Conservation (phyloP, 2,888 invertebrate species). For the Vandiemenella viatica region DNA sequence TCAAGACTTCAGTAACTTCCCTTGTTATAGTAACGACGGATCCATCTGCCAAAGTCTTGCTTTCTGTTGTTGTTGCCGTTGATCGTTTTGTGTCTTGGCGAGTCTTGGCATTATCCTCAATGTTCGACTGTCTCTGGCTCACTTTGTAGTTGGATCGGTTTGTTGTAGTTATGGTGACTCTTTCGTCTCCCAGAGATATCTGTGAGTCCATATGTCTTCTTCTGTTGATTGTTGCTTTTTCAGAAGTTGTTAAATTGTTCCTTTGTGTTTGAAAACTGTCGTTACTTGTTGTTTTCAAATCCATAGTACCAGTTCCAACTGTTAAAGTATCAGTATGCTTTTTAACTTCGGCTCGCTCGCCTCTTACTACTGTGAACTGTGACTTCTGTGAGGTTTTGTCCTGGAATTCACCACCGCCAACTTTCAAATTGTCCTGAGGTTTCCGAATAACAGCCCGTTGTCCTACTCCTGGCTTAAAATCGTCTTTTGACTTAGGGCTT, state of each 20-base stretch:
- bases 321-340: constrained; percentile 35
- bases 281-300: constrained; percentile 36
- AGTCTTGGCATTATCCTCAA: constrained; percentile 10
- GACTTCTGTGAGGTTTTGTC: constrained; percentile 26
- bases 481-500: constrained; percentile 9
- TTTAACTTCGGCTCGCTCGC: constrained; percentile 33
- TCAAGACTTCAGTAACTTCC: constrained; percentile 9
- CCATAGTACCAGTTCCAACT: constrained; percentile 35
- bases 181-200: constrained; percentile 43
- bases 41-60: constrained; percentile 35
- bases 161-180: constrained; percentile 32
- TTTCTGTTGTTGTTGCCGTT: constrained; percentile 25
- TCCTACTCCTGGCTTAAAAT: constrained; percentile 17
- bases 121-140: constrained; percentile 18
- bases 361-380: constrained; percentile 24
- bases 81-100: constrained; percentile 25
- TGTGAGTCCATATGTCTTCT: constrained; percentile 51
- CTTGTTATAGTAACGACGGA: constrained; percentile 23
- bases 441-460: constrained; percentile 17
- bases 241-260: constrained; percentile 31
- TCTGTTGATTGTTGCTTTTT: constrained; percentile 34
- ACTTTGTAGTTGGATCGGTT: constrained; percentile 29
- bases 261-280: constrained; percentile 40
- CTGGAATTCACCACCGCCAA: constrained; percentile 34
- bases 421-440: constrained; percentile 26